Conservation (phyloP, 2,797 vertebrate genomes). For the Phoebastria nigripes region DNA sequence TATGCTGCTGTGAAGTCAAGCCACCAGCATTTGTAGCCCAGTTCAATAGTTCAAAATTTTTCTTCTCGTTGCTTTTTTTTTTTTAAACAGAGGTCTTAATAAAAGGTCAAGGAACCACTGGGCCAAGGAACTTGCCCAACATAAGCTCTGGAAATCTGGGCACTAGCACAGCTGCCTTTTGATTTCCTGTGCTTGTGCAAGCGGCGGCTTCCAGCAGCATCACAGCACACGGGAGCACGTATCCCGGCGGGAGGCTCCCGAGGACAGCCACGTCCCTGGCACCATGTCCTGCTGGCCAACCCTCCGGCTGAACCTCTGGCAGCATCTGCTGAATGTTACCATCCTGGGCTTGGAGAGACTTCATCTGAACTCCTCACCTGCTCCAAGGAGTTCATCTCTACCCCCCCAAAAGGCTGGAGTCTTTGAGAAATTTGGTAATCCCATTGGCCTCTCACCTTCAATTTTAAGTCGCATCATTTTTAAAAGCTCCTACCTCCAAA, state of each 20-base stretch:
- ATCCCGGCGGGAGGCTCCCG: accelerated
- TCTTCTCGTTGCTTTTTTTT: background rate
- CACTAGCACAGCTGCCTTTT: background rate
- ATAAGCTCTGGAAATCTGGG: background rate
- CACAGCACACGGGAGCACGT: accelerated
- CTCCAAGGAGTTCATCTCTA: background rate
- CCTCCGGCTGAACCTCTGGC: background rate
- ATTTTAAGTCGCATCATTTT: background rate
- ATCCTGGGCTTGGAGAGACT: background rate
- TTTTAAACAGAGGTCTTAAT: slow-evolving; percentile 17
- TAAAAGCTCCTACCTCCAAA: background rate
- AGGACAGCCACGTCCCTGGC: accelerated
- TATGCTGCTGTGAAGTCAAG: background rate
- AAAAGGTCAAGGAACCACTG: background rate
- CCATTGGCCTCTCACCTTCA: background rate
- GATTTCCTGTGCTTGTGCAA: background rate
- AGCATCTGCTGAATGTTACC: background rate
- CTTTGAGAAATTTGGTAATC: background rate
- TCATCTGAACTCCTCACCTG: background rate
- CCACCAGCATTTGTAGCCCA: background rate
- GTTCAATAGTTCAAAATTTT: background rate
- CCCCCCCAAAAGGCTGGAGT: background rate
- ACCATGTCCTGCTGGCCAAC: accelerated
- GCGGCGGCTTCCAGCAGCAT: accelerated
- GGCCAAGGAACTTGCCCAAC: background rate